A percentile compares a stretch with the other conserved stretches of the same genome.
Conservation (phyloP, 1,140 invertebrate genomes). For the Delia radicum region DNA sequence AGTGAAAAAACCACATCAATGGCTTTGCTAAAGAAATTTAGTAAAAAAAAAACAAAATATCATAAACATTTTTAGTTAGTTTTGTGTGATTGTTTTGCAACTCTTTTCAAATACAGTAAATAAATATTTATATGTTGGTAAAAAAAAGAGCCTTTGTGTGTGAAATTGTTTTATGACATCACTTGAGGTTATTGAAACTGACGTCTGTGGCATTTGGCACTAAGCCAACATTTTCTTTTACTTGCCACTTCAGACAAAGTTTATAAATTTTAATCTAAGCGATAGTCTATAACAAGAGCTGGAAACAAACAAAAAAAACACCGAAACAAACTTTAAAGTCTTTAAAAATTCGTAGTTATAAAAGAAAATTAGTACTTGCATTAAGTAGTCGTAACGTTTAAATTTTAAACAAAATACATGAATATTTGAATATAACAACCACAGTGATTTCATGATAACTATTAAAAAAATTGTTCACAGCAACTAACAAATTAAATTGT, state of each 20-base stretch:
- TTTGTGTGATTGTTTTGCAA: not conserved
- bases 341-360: no score
- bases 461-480: no score
- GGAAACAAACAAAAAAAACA: not conserved
- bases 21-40: no score
- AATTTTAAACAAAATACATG: not conserved
- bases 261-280: conserved; percentile 11
- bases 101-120: not conserved
- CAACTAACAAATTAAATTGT: no score
- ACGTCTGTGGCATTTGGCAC: conserved; percentile 19
- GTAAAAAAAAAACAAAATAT: no score
- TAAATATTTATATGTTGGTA: not conserved
- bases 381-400: not conserved
- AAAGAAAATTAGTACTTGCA: not conserved
- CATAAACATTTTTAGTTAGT: no score
- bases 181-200: conserved; percentile 11
- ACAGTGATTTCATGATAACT: no score
- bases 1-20: no score
- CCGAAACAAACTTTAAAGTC: no score
- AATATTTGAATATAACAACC: no score
- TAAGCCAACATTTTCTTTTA: conserved; percentile 18
- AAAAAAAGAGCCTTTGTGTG: not conserved
- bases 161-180: conserved; percentile 9
- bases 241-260: conserved; percentile 7
- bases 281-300: not conserved